Conservation (phyloP, 2,113 vertebrate species). For the Paramisgurnus dabryanus region DNA sequence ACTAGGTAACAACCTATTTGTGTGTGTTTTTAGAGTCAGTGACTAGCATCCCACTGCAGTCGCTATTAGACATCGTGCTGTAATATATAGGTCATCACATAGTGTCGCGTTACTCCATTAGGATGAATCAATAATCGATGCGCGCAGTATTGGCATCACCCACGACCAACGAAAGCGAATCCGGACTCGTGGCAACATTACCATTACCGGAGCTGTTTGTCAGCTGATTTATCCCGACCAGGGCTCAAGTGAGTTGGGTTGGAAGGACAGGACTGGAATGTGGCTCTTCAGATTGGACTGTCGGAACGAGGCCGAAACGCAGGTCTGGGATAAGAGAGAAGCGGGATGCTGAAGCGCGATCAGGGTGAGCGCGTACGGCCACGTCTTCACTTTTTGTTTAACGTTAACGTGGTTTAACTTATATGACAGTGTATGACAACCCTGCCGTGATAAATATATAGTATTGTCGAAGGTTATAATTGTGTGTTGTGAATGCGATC, state of each 20-base stretch:
- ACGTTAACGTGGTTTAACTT: background rate
- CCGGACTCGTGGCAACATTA: background rate
- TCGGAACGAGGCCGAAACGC: conserved; percentile 24
- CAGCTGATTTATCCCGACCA: background rate
- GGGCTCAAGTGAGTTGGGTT: background rate
- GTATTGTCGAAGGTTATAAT: background rate
- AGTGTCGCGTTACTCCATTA: background rate
- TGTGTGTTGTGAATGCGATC: conserved; percentile 2
- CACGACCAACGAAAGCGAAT: background rate
- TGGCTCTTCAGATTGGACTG: conserved; percentile 19
- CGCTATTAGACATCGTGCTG: background rate
- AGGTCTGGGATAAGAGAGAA: conserved; percentile 25
- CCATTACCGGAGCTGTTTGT: background rate
- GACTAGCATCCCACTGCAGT: background rate
- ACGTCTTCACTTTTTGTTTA: conserved; percentile 9
- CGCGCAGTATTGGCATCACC: conserved; percentile 8
- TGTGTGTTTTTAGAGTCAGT: background rate
- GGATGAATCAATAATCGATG: background rate
- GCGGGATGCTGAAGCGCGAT: conserved; percentile 33
- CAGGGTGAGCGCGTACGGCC: conserved; percentile 29
- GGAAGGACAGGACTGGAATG: conserved; percentile 18
- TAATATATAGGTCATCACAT: background rate
- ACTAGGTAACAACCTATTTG: conserved; percentile 25
- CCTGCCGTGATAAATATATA: background rate
- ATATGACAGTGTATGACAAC: background rate